Evolutionary conservation across 2,888 invertebrate genomes (phyloP), one percentile per base, ranked within the genome.

Genomic region (Cantharis lateralis): DNA sequence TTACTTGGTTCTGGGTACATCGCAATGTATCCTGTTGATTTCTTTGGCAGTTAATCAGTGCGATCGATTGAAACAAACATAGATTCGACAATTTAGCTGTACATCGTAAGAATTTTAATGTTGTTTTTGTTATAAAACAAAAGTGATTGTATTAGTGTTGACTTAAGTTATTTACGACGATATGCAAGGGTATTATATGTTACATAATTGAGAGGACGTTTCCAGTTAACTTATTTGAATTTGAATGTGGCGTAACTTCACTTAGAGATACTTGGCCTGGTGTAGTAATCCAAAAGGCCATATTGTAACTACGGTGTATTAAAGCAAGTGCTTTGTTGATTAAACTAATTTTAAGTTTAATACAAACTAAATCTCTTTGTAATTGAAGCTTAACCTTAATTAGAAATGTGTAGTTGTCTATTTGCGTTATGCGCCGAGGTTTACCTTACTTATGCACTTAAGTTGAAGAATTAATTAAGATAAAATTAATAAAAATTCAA

Each of bases 331-430:
- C 64, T 72, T 68, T 48, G 18, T 32, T 61, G 68, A 16, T 68
- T 63, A 61, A 73, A 28, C 73, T 69, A 69, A 69, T 15, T 26
- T 69, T 26, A 73, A 73, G 72, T 69, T 73, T 73, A 73, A 68
- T 73, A 48, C 20, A 48, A 68, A 69, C 20, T 26, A 73, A 69
- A 73, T 73, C 73, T 48, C 69, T 73, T 73, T 73, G 61, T 73
- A 73, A 69, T 73, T 48, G 73, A 24, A 69, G 62, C 68, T 69
- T 24, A 73, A 69, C 26, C 15, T 48, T 18, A 73, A 73, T 73
- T 69, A 73, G 62, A 32, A 73, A 32, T 73, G 62, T 69, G 68
- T 68, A 62, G 62, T 18, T 66, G 64, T 66, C 24, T 66, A 66
- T 66, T 66, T 66, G 24, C 48, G 20, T 66, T 64, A 64, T 11